These are phyloP conservation scores for Erpetoichthys calabaricus DNA, from an alignment of 2,797 vertebrate genomes.

Conservation along the genomic window DNA sequence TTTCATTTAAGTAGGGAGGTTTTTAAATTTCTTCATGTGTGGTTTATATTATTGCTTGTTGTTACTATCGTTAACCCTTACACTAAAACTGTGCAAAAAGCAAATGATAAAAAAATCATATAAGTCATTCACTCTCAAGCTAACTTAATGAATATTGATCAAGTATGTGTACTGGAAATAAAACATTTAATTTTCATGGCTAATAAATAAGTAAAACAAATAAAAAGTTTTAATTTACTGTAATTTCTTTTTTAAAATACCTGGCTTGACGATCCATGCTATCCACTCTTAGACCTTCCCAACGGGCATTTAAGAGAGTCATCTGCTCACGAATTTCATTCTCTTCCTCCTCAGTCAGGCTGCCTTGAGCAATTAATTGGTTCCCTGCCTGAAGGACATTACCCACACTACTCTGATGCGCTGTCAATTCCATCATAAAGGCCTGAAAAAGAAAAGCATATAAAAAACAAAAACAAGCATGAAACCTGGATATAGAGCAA, in stretches of 20 bases:
- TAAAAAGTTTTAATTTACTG: no score
- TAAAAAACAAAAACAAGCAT: background rate
- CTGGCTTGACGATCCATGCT: slow-evolving; percentile 93
- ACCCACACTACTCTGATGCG: slow-evolving; percentile 92
- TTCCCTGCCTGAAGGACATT: slow-evolving; percentile 87
- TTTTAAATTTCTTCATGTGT: no score
- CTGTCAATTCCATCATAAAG: slow-evolving; percentile 96
- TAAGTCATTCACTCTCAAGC: no score
- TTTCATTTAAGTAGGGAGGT: no score
- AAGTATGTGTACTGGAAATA: no score
- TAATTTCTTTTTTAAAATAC: slow-evolving; percentile 32
- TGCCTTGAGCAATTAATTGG: slow-evolving; percentile 82
- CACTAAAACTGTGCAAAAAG: no score
- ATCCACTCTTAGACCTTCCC: slow-evolving; percentile 80
- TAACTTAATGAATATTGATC: no score
- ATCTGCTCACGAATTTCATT: slow-evolving; percentile 94
- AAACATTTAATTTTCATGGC: no score
- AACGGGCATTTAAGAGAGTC: slow-evolving; percentile 83
- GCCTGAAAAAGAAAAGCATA: slow-evolving; percentile 32
- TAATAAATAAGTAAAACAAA: no score
- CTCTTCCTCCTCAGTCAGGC: slow-evolving; percentile 81
- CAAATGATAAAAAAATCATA: no score
- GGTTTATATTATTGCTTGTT: no score
- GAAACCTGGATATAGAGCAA: background rate
- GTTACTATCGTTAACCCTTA: no score